Conservation (phyloP, 92 coral and sea anemone species). For the Nematostella vectensis region DNA sequence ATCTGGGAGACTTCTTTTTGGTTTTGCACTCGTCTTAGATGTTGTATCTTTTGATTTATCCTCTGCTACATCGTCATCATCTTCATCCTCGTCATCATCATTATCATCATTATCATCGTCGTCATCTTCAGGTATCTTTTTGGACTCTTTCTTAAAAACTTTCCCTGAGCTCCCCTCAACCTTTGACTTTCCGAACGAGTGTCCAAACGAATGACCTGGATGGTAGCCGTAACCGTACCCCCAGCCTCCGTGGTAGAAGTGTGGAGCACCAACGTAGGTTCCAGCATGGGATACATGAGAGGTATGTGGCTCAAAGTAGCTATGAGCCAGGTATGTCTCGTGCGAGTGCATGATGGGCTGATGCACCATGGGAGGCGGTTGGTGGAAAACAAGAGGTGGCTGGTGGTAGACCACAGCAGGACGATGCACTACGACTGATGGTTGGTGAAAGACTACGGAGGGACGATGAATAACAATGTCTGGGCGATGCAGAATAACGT, state of each 20-base stretch:
- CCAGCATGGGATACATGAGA: constrained; percentile 60
- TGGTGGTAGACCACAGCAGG: constrained; percentile 86
- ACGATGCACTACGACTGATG: constrained; percentile 88
- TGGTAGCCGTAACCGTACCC: constrained; percentile 51
- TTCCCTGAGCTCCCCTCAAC: constrained; percentile 32
- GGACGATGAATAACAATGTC: constrained; percentile 95
- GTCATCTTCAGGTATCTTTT: constrained; percentile 9
- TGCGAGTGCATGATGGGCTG: constrained; percentile 83
- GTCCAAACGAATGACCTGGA: constrained; percentile 32
- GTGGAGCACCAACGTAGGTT: constrained; percentile 81
- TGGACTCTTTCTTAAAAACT: constrained; percentile 19
- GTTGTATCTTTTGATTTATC: constrained; percentile 5
- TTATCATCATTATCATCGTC: constrained; percentile 7
- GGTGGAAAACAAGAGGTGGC: constrained; percentile 85
- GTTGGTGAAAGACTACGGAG: constrained; percentile 85
- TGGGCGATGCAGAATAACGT: constrained; percentile 86
- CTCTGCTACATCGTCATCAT: constrained; percentile 3
- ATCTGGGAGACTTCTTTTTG: not conserved
- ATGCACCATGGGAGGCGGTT: constrained; percentile 79
- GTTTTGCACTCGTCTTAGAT: not conserved
- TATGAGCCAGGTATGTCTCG: constrained; percentile 79
- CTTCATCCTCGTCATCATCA: constrained; percentile 14
- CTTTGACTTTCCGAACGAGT: constrained; percentile 61
- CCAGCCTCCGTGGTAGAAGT: constrained; percentile 74
- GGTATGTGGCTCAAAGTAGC: constrained; percentile 50